Base-by-base conservation (phyloP, 2,113 vertebrate species). In the Saimiri boliviensis region DNA sequence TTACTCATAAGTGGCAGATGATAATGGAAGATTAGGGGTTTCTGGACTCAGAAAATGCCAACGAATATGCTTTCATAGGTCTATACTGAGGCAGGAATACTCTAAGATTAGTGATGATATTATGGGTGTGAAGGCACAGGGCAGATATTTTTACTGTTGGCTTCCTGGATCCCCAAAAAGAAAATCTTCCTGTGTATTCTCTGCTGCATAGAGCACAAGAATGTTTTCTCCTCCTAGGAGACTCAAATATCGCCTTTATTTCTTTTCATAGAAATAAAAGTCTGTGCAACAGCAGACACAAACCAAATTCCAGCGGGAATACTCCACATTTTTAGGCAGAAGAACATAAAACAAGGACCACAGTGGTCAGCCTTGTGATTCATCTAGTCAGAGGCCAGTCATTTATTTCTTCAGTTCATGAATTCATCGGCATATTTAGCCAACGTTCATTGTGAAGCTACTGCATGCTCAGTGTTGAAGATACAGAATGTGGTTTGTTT, bases 231-330 rank as follows among this genome's bases (percentile, higher is more conserved):
- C 82, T 83, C 66, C 52, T 3, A 14, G 17, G 82, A 52, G 68
- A 98, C 90, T 95, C 42, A 97, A 89, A 93, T 81, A 52, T 40
- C 63, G 63, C 56, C 86, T 98, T 86, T 68, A 89, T 93, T 97
- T 47, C 27, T 96, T 68, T 87, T 93, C 70, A 23, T 47, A 58
- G 52, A 45, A 68, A 94, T 68, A n/a, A 91, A 95, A 92, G 30
- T 14, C 68, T 58, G 5, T 58, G 42, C 8, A 81, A 54, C 1
- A 8, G 42, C 63, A 86, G 66, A 60, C 23, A 93, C 30, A 25
- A 95, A 60, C 49, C 35, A 42, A n/a, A 84, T 66, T 25, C 49
- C 77, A 17, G 45, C 6, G 37, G 71, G 89, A 81, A 66, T 16
- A 20, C 5, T 76, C 35, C 27, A 1, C 81, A 42, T 49, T 45